Base-by-base conservation (phyloP, 2,797 vertebrate species). In the Saguinus oedipus region DNA sequence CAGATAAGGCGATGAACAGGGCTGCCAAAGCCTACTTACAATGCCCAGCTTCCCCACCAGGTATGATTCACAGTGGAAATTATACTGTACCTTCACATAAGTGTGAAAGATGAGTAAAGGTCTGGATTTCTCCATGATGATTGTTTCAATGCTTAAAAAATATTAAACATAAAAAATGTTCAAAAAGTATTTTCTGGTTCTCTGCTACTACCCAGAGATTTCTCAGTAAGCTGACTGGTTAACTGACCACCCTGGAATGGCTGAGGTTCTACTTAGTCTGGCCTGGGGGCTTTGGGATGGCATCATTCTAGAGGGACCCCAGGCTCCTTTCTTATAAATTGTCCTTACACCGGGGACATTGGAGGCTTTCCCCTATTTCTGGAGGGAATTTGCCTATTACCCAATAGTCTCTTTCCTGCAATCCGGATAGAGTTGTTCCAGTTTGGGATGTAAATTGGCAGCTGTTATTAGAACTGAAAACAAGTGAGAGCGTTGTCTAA, bases 341-440 rank as follows among this genome's bases (percentile, higher is more conserved):
- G 5, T 27, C 6, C 68, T n/a, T 15, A 2, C 55, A 26, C 1
- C 2, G 22, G 91, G 30, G 9, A 6, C 7, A 3, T 14, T 1
- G 36, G 19, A 0, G 6, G 4, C 13, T 1, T 7, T 7, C 15
- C 48, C 44, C 59, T 70, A 0, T 15, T 5, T 1, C 50, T 5
- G 27, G 19, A 6, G 48, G 70, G 13, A 11, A n/a, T 50, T 50
- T 33, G 3, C 10, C 48, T 80, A 24, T 80, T 53, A 36, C 68
- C 24, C 22, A 20, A 5, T 9, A 4, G 0, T 53, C n/a, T 72
- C 12, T 33, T 19, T 7, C 30, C 12, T 88, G 9, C 30, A 53
- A 10, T 80, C 33, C 74, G 82, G 8, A 50, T 11, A 59, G 44
- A 76, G 82, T 42, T 17, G 2, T 17, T n/a, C 33, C 59, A 57